A percentile compares a stretch with the other conserved stretches of the same genome.
Evolutionary conservation across 2,113 vertebrate species (phyloP).

Genomic region (Peromyscus maniculatus): DNA sequence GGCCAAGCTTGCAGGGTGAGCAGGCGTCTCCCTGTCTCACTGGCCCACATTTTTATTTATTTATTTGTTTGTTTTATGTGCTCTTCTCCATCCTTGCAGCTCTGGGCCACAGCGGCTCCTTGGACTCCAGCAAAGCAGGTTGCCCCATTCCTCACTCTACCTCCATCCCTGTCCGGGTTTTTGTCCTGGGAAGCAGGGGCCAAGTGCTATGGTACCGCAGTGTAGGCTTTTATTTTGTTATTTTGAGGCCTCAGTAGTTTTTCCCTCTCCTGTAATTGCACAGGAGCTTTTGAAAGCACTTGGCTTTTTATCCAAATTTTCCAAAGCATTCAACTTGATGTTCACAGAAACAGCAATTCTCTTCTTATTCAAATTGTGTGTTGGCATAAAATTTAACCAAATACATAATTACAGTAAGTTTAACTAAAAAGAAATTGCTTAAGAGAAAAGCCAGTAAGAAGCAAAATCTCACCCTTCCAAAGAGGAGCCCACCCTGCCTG

Average conservation of each 20-base stretch:
- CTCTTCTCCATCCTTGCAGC: not conserved
- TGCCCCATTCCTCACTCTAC: not conserved
- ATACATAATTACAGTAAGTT: not conserved
- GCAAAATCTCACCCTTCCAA: not conserved
- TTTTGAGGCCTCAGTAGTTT: rapidly evolving
- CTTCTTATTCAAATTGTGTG: not conserved
- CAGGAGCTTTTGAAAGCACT: not conserved
- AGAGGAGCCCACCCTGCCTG: not conserved
- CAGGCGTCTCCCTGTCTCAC: not conserved
- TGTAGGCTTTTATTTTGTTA: too few relatives aligned
- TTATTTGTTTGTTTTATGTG: too few relatives aligned
- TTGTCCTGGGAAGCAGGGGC: not conserved
- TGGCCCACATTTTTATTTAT: too few relatives aligned
- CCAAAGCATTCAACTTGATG: not conserved
- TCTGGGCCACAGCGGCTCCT: not conserved
- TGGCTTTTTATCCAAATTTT: not conserved
- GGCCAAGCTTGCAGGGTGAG: not conserved
- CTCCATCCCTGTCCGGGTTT: not conserved
- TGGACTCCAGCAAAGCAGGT: not conserved
- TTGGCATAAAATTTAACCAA: not conserved
- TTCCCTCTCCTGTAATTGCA: not conserved
- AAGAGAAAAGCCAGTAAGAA: not conserved
- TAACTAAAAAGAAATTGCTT: not conserved
- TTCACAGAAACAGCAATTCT: slow-evolving; percentile 30
- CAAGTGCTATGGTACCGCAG: not conserved